Evolutionary conservation across 1,140 invertebrate genomes (phyloP), one percentile per base, ranked within the genome.

Genomic region (Papilio xuthus): DNA sequence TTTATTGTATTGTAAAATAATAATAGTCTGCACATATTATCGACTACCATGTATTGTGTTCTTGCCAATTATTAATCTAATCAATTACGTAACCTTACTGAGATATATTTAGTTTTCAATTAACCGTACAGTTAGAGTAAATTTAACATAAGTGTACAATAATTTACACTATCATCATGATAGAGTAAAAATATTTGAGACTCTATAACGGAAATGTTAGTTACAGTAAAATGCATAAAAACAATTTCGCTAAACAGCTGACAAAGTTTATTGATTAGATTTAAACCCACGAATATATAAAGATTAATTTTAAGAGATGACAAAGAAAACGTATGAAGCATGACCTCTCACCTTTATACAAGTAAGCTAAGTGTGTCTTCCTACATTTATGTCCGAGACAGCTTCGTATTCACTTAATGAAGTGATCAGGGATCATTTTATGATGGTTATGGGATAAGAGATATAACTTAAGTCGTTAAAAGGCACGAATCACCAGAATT

Each of bases 381-480:
- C 26, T 67, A 67, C 23, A 15, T 13, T 67, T 28, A 67, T 28
- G 60, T 26, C 15, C 1, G 10, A 28, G 60, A 28, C 26, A 28
- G 60, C n/a, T 56, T 18, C 26, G 23, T 28, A 28, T 28, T 60
- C 56, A 60, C 23, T 60, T 67, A 67, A 67, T 67, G 60, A 67
- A 67, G 60, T 67, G 60, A 67, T 67, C 26, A 67, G 60, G 60
- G 60, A 67, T 28, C 60, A 67, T 18, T 32, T 32, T 28, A 67
- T 67, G 6, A 7, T 15, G 26, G 60, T 32, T 28, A 67, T 26
- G 23, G 13, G 23, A 26, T 60, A 3, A 18, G 56, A 26, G 56
- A 60, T 32, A 67, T 28, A 67, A 67, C 60, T 67, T 15, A 6
- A 67, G 60, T 67, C 60, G 60, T 67, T 67, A 67, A 67, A 67